phyloP scores from a whole-genome alignment of 2,888 invertebrate genomes.

The Embidobia sp. region DNA sequence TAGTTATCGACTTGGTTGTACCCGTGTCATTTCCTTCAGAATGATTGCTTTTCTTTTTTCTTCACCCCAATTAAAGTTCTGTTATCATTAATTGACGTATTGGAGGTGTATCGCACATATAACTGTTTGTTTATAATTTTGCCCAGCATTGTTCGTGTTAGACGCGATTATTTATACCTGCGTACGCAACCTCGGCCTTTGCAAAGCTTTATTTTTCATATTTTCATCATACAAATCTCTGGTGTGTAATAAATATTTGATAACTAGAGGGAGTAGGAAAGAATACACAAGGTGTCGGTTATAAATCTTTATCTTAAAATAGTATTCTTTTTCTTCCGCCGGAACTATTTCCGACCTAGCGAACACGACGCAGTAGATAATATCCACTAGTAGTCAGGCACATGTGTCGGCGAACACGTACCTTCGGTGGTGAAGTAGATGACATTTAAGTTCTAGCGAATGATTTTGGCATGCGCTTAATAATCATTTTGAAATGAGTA shows the following conservation, averaged over 20 bases:
- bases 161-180: background rate
- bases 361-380: slow-evolving; percentile 57
- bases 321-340: slow-evolving; percentile 11
- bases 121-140: slow-evolving; percentile 5
- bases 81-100: no score
- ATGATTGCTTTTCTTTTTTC: slow-evolving; percentile 61
- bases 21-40: slow-evolving; percentile 60
- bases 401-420: slow-evolving; percentile 31
- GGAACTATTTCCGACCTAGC: slow-evolving; percentile 37
- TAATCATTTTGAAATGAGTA: no score
- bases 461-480: no score
- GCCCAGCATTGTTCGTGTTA: background rate
- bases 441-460: slow-evolving; percentile 1
- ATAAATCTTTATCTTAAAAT: slow-evolving; percentile 60
- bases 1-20: slow-evolving; percentile 67
- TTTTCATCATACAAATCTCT: slow-evolving; percentile 41
- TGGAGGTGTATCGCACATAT: background rate
- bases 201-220: slow-evolving; percentile 34
- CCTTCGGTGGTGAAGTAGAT: slow-evolving; percentile 14
- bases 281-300: slow-evolving; percentile 33
- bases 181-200: no score
- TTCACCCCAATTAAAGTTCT: slow-evolving; percentile 31
- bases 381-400: slow-evolving; percentile 51
- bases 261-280: slow-evolving; percentile 25
- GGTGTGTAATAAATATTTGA: slow-evolving; percentile 52